These are phyloP conservation scores for Phylloscopus trochiloides DNA, from an alignment of 2,113 vertebrate species.

Conservation along the genomic window DNA sequence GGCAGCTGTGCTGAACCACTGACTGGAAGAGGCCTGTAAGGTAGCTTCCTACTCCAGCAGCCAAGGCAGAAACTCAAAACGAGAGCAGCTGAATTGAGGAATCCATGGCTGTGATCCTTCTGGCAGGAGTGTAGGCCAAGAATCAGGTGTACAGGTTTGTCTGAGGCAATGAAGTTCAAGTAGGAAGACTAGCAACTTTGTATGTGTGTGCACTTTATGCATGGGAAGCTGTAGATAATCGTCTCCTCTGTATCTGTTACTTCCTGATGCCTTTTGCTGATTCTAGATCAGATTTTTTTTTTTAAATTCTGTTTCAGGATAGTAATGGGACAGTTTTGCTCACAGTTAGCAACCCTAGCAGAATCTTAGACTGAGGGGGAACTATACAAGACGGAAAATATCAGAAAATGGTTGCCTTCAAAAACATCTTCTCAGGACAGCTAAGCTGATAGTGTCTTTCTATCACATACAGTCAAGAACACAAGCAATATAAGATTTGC, in stretches of 20 bases:
- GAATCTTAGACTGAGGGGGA: background rate
- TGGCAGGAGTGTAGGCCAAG: background rate
- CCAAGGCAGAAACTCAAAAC: background rate
- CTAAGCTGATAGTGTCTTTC: fast-evolving
- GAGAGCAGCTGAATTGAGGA: background rate
- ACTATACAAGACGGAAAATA: background rate
- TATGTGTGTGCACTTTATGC: background rate
- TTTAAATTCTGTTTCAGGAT: background rate
- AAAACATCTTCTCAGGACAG: background rate
- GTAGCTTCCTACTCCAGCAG: background rate
- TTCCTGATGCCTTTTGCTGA: background rate
- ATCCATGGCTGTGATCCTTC: background rate
- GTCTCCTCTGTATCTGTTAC: background rate
- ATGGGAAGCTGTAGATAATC: background rate
- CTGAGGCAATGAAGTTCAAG: background rate
- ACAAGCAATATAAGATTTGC: background rate
- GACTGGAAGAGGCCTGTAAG: background rate
- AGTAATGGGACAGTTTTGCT: background rate
- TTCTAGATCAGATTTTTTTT: background rate
- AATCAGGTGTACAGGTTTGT: background rate
- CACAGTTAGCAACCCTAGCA: background rate
- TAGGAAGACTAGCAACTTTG: background rate
- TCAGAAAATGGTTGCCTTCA: background rate
- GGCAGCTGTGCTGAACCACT: background rate
- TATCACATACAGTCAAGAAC: background rate